Percentiles rank a stretch among this genome's conserved stretches.
phyloP scores from a whole-genome alignment of 2,888 invertebrate species.

The Melieria crassipennis region DNA sequence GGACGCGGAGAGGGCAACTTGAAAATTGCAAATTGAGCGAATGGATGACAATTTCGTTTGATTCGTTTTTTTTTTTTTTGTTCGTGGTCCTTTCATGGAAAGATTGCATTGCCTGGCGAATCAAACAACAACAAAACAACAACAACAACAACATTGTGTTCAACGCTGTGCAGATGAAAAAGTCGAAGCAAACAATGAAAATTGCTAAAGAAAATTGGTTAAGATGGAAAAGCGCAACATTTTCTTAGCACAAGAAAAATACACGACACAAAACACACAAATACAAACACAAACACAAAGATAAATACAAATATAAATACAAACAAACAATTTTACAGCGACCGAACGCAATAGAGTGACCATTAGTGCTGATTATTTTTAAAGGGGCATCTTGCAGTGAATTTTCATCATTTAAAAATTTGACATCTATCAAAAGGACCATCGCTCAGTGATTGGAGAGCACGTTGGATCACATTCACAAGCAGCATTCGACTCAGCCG shows the following conservation, averaged over 20 bases:
- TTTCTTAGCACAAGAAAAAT: constrained; percentile 19
- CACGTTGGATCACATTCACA: too few species aligned
- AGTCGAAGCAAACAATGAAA: constrained; percentile 16
- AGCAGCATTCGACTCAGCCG: too few species aligned
- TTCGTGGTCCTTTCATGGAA: constrained; percentile 26
- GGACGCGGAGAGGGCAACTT: constrained; percentile 15
- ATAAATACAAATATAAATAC: constrained; percentile 24
- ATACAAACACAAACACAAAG: constrained; percentile 22
- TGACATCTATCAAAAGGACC: too few species aligned
- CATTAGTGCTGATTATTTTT: too few species aligned
- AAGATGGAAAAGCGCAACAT: constrained; percentile 31
- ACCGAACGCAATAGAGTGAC: too few species aligned
- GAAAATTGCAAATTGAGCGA: constrained; percentile 61
- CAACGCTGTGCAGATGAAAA: constrained; percentile 4
- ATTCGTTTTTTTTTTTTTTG: constrained; percentile 14
- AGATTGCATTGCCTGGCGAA: constrained; percentile 7
- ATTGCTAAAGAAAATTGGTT: constrained; percentile 36
- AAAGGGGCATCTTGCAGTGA: too few species aligned
- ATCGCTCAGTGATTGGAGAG: too few species aligned
- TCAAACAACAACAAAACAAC: constrained; percentile 24
- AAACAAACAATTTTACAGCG: background rate
- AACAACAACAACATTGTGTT: constrained; percentile 5
- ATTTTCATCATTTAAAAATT: too few species aligned
- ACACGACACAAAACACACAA: constrained; percentile 17
- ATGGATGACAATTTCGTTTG: constrained; percentile 61